Percentiles rank a stretch among this genome's conserved stretches.
These are phyloP conservation scores for Alca torda DNA, from an alignment of 2,797 vertebrate genomes.

Conservation along the genomic window DNA sequence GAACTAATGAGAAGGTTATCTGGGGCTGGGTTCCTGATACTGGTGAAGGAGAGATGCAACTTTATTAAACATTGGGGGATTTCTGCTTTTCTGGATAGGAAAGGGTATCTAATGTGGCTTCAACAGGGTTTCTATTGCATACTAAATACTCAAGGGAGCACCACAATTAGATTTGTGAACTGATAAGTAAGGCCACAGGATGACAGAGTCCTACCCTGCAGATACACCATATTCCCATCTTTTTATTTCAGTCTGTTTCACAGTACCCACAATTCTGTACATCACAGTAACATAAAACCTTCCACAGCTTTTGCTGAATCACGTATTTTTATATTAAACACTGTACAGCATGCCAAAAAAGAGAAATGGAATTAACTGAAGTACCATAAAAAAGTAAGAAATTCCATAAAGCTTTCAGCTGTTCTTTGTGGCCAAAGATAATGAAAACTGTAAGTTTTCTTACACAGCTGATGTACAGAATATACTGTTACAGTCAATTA, in stretches of 20 bases:
- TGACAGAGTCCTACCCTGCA: neutral
- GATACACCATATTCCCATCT: neutral
- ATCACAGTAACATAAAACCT: neutral
- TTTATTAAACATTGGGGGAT: neutral
- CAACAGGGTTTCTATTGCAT: neutral
- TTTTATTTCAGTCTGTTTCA: neutral
- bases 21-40: neutral
- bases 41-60: neutral
- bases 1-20: neutral
- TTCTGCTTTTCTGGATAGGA: neutral
- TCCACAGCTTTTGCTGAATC: slow-evolving; percentile 15
- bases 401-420: neutral
- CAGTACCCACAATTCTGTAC: neutral
- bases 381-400: neutral
- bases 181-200: neutral
- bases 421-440: neutral
- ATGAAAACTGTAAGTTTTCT: neutral
- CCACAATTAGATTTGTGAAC: neutral
- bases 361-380: neutral
- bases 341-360: neutral
- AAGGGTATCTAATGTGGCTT: neutral
- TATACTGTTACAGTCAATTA: neutral
- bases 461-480: neutral
- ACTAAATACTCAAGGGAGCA: neutral
- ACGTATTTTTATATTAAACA: neutral